Percentiles rank a stretch among this genome's conserved stretches.
Conservation (phyloP, 2,797 vertebrate species). For the Odontamblyopus rebecca region DNA sequence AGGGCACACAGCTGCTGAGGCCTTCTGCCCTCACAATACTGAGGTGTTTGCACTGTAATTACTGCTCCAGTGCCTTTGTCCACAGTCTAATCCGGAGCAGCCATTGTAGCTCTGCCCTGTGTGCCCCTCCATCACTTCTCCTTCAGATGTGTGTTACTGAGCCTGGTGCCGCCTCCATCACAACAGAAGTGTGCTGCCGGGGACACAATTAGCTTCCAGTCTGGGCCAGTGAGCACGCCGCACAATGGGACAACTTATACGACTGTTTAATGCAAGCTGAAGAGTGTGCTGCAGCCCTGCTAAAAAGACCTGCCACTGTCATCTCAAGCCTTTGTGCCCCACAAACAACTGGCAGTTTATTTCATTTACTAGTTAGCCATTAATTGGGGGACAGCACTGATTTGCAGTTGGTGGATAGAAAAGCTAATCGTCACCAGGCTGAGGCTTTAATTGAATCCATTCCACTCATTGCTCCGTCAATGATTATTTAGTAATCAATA, state of each 20-base stretch:
- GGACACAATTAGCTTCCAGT: slow-evolving; percentile 67
- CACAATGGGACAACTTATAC: slow-evolving; percentile 74
- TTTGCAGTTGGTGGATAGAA: slow-evolving; percentile 35
- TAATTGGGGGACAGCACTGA: slow-evolving; percentile 43
- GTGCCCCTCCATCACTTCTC: slow-evolving; percentile 63
- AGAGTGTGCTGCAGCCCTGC: slow-evolving; percentile 53
- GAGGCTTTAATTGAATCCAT: slow-evolving; percentile 64
- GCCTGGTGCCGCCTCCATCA: slow-evolving; percentile 26
- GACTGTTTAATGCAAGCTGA: slow-evolving; percentile 68
- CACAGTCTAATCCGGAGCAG: slow-evolving; percentile 68
- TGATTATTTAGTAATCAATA: slow-evolving; percentile 74
- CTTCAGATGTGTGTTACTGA: slow-evolving; percentile 47
- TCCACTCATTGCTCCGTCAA: slow-evolving; percentile 66
- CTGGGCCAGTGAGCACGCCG: slow-evolving; percentile 53
- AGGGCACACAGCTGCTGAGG: slow-evolving; percentile 70
- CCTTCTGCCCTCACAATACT: slow-evolving; percentile 52
- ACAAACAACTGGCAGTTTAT: slow-evolving; percentile 50
- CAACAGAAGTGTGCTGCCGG: slow-evolving; percentile 74
- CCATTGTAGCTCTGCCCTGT: slow-evolving; percentile 77
- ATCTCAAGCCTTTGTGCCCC: slow-evolving; percentile 49
- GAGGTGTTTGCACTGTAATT: slow-evolving; percentile 76
- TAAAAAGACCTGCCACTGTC: slow-evolving; percentile 26
- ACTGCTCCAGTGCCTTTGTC: slow-evolving; percentile 76
- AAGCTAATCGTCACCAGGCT: slow-evolving; percentile 59
- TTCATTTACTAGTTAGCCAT: slow-evolving; percentile 67